These are phyloP conservation scores for Petrocephalus microphthalmus DNA, from an alignment of 2,113 vertebrate species.

Conservation along the genomic window DNA sequence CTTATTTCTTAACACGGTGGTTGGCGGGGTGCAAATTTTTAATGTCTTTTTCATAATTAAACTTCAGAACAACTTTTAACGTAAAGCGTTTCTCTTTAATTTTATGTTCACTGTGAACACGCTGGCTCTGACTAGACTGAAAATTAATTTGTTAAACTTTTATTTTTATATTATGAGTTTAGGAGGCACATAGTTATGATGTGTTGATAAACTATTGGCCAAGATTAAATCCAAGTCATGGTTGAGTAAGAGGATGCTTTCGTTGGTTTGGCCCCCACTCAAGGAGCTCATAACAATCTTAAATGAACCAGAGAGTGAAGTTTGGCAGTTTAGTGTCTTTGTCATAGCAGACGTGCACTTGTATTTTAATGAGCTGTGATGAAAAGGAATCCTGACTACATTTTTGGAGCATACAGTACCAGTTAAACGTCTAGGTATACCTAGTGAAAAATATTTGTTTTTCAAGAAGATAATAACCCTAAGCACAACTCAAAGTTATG, in stretches of 20 bases:
- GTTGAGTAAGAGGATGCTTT: not conserved
- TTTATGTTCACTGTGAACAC: not conserved
- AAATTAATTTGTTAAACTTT: not conserved
- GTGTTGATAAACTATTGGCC: not conserved
- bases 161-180: not conserved
- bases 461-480: not conserved
- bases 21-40: not conserved
- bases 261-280: not conserved
- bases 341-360: not conserved
- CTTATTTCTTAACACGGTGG: not conserved
- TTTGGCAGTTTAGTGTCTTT: not conserved
- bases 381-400: not conserved
- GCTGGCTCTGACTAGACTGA: not conserved
- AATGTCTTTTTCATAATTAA: not conserved
- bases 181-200: not conserved
- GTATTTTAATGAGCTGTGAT: not conserved
- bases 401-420: not conserved
- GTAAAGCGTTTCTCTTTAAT: not conserved
- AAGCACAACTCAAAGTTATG: not conserved
- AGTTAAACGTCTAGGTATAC: not conserved
- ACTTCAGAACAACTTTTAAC: not conserved
- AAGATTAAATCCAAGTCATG: not conserved
- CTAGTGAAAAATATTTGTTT: not conserved
- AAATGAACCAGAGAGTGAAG: not conserved
- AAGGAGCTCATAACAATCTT: not conserved